Conservation (phyloP, 1,140 invertebrate genomes). For the Drosophila sturtevanti region DNA sequence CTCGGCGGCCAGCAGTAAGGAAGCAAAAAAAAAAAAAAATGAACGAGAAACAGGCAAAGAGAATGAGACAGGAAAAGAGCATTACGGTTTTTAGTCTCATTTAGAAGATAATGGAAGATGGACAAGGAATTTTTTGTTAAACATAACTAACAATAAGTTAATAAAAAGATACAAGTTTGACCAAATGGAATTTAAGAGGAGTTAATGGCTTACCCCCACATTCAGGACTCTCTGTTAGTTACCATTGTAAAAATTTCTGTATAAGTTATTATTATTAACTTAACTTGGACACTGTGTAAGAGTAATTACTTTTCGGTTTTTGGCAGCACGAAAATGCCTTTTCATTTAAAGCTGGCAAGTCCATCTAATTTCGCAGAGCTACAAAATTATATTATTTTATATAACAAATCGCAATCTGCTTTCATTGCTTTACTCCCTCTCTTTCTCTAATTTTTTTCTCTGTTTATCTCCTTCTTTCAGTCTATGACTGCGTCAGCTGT, state of each 20-base stretch:
- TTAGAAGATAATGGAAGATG: background rate
- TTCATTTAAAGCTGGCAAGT: conserved; percentile 8
- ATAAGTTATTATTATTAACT: background rate
- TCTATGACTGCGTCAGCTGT: conserved; percentile 70
- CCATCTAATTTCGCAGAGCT: conserved; percentile 6
- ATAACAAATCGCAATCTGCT: conserved; percentile 16
- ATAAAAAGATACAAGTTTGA: background rate
- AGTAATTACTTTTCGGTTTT: background rate
- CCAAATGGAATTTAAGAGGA: background rate
- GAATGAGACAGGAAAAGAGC: conserved; percentile 1
- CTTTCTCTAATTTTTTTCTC: background rate
- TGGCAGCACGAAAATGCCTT: background rate
- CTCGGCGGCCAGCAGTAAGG: conserved; percentile 25
- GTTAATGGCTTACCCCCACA: background rate
- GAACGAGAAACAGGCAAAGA: background rate
- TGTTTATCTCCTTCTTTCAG: conserved; percentile 16
- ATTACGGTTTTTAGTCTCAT: background rate
- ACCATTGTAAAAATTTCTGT: background rate
- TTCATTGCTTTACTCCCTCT: background rate
- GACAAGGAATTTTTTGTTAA: background rate
- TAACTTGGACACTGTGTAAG: background rate
- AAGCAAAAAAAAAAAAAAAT: background rate
- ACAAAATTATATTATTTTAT: conserved; percentile 11
- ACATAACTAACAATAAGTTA: background rate
- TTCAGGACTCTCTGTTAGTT: background rate